Evolutionary conservation across 92 coral and sea anemone genomes (phyloP).

Genomic region (Porites cylindrica): DNA sequence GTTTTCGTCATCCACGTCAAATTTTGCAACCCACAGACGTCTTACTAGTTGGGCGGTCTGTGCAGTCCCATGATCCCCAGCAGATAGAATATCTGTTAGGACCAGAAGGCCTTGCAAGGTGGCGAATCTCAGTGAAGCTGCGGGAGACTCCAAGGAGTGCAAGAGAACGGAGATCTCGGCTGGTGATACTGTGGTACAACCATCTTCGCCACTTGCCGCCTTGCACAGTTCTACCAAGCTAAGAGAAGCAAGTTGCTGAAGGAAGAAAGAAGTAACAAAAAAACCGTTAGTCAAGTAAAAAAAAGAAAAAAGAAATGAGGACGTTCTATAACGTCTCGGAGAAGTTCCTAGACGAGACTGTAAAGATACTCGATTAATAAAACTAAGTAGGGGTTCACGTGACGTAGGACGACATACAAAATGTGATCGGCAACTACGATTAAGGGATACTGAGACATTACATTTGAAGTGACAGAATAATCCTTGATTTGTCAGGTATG

Average conservation of each 20-base stretch:
- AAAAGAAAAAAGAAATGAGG: not conserved
- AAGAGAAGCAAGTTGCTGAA: constrained; percentile 91
- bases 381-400: too few relatives aligned
- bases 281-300: not conserved
- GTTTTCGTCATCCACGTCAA: constrained; percentile 93
- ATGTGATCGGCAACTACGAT: too few relatives aligned
- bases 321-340: too few relatives aligned
- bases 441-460: too few relatives aligned
- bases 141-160: constrained; percentile 81
- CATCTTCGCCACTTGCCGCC: constrained; percentile 87
- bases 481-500: too few relatives aligned
- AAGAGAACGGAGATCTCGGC: constrained; percentile 85
- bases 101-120: constrained; percentile 86
- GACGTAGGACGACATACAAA: too few relatives aligned
- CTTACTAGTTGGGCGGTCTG: constrained; percentile 68
- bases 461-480: too few relatives aligned
- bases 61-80: constrained; percentile 71
- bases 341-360: too few relatives aligned
- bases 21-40: constrained; percentile 88
- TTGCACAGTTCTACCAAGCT: constrained; percentile 90
- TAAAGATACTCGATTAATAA: too few relatives aligned
- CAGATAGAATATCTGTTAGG: constrained; percentile 71
- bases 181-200: constrained; percentile 85
- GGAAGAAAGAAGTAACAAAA: not conserved
- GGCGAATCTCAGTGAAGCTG: constrained; percentile 80